These are phyloP conservation scores for Eurois occulta DNA, from an alignment of 2,888 invertebrate genomes.

Conservation along the genomic window DNA sequence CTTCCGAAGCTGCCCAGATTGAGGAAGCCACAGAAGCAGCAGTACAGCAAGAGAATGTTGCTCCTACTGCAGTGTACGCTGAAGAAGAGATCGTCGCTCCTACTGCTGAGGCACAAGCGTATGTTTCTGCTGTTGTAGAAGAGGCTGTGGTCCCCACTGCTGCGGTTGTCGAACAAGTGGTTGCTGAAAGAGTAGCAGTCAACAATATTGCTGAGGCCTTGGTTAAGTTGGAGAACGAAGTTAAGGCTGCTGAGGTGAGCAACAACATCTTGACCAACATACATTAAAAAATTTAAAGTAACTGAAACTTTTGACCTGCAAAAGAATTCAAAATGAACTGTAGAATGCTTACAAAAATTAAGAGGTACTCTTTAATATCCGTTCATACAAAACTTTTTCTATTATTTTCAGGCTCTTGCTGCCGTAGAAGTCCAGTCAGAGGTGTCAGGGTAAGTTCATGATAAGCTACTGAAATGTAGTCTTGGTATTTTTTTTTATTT, in stretches of 20 bases:
- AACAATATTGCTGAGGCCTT: slow-evolving; percentile 81
- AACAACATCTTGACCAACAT: background rate
- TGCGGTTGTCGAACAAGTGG: slow-evolving; percentile 51
- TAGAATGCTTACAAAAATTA: background rate
- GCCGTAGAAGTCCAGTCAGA: slow-evolving; percentile 3
- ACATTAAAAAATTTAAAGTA: background rate
- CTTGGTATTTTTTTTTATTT: background rate
- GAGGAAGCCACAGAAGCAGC: slow-evolving; percentile 42
- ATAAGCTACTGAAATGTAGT: no score
- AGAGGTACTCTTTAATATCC: background rate
- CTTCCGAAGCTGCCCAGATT: slow-evolving; percentile 33
- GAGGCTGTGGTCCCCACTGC: slow-evolving; percentile 44
- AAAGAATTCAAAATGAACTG: no score
- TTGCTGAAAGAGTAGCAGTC: slow-evolving; percentile 57
- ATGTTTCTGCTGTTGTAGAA: slow-evolving; percentile 19
- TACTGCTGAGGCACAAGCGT: slow-evolving; percentile 29
- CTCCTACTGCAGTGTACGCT: slow-evolving; percentile 14
- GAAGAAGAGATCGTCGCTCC: slow-evolving; percentile 36
- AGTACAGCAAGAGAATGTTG: slow-evolving; percentile 37
- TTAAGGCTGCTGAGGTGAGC: slow-evolving; percentile 78
- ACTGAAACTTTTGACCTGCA: background rate
- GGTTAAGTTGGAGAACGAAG: slow-evolving; percentile 78
- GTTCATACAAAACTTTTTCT: background rate
- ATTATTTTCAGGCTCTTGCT: slow-evolving; percentile 30
- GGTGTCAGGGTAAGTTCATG: background rate